Evolutionary conservation across 2,797 vertebrate genomes (phyloP).

Genomic region (Enteromius anoplus): DNA sequence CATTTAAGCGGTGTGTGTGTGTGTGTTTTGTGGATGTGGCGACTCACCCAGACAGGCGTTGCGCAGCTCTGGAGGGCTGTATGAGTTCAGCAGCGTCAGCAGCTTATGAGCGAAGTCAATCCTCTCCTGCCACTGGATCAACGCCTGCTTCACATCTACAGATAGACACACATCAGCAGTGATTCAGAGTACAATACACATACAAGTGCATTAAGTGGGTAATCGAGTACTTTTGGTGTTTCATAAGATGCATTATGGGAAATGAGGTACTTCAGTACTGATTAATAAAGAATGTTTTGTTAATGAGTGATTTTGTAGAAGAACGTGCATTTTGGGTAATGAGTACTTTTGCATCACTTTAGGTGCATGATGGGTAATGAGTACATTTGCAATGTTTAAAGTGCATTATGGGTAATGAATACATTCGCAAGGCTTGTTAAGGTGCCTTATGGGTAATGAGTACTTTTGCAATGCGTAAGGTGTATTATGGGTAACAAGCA

Average conservation of each 20-base stretch:
- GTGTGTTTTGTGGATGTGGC: neutral
- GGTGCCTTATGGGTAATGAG: neutral
- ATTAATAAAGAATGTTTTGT: neutral
- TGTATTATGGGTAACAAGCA: neutral
- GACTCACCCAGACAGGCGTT: conserved; percentile 91
- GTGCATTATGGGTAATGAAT: neutral
- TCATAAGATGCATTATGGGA: neutral
- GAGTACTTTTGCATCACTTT: neutral
- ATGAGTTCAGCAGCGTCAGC: conserved; percentile 95
- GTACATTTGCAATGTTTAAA: neutral
- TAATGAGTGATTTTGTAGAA: neutral
- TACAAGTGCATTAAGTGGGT: neutral
- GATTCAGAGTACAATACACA: neutral
- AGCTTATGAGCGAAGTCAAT: conserved; percentile 99
- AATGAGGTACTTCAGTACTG: neutral
- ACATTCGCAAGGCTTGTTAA: accelerated
- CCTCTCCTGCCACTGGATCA: conserved; percentile 99
- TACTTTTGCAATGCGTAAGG: neutral
- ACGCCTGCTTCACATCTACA: conserved; percentile 96
- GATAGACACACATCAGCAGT: neutral
- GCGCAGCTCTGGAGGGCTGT: conserved; percentile 94
- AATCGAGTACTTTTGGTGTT: neutral
- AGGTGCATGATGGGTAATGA: neutral
- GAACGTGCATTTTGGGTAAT: too few relatives aligned
- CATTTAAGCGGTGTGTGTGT: neutral